Evolutionary conservation across 92 coral and sea anemone genomes (phyloP), one percentile per base, ranked within the genome.

Genomic region (Metridium senile): DNA sequence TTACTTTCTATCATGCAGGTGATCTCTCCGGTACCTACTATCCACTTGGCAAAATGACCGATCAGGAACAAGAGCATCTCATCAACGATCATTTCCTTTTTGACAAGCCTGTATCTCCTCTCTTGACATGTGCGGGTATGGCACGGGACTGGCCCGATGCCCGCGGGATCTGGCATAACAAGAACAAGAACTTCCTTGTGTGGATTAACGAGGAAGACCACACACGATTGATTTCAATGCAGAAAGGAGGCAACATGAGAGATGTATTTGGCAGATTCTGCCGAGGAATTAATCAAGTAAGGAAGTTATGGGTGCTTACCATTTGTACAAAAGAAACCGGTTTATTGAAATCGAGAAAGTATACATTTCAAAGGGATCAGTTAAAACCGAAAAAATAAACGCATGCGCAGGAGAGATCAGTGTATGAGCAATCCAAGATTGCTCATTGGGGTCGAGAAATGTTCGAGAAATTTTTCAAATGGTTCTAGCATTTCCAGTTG

Each of bases 81-180:
- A 95, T 95, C 79, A 81, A 81, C 28, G 99, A 95, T 78, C 99
- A 95, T 87, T 94, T 94, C 74, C 80, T 94, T 84, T 94, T 94
- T 79, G 98, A 94, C 92, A 94, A 94, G 74, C 99, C 99, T 45
- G 99, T 95, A 25, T 95, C 99, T 43, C 99, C 99, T n/a, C 91
- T 95, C 22, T 86, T 95, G 86, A 95, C 99, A 47, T 95, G 99
- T 83, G 99, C 99, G 49, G 99, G 99, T 22, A 95, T 95, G 98
- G 98, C 98, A 59, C 98, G 98, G 73, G 98, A 94, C 75, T 94
- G 98, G 98, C 98, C 98, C 33, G 99, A 95, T 66, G 99, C 99
- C 47, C 93, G 99, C 49, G 99, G 99, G 79, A 92, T 95, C 70
- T 95, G 86, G 91, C 99, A 95, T 82, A 95, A 95, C 79, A 85